phyloP scores from a whole-genome alignment of 2,797 vertebrate species.

The Toxotes lorentzi region DNA sequence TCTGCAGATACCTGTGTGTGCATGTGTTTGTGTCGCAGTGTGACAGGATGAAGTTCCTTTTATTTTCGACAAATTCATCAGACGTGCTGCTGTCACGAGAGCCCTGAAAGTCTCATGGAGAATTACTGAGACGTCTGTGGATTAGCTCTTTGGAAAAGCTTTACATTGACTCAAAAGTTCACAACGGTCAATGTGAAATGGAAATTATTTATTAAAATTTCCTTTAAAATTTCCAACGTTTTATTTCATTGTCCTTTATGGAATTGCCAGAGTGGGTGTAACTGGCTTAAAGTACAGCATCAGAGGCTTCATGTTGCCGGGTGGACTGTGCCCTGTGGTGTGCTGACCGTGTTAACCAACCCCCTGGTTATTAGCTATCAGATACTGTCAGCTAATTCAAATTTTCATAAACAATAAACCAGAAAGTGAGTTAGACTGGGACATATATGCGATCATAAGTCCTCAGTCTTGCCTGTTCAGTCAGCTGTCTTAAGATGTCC shows the following conservation, averaged over 20 bases:
- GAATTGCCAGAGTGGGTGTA: background rate
- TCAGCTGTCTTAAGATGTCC: background rate
- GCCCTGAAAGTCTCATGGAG: background rate
- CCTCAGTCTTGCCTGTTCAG: background rate
- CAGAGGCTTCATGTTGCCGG: background rate
- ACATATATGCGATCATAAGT: background rate
- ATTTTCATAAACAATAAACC: conserved; percentile 2
- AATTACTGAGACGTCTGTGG: conserved; percentile 3
- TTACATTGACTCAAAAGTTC: background rate
- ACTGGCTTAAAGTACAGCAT: background rate
- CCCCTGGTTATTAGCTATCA: background rate
- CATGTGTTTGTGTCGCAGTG: background rate
- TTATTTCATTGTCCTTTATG: background rate
- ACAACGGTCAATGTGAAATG: background rate
- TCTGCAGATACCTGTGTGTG: background rate
- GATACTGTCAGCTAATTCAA: background rate
- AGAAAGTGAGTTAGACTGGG: background rate
- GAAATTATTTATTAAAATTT: background rate
- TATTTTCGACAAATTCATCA: conserved; percentile 5
- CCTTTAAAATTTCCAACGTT: background rate
- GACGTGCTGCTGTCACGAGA: background rate
- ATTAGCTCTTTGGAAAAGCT: background rate
- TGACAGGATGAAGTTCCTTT: background rate
- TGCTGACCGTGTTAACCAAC: conserved; percentile 1
- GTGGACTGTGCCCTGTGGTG: background rate